Base-by-base conservation (phyloP, 2,797 vertebrate species). In the Pangasius sanitwongsei region DNA sequence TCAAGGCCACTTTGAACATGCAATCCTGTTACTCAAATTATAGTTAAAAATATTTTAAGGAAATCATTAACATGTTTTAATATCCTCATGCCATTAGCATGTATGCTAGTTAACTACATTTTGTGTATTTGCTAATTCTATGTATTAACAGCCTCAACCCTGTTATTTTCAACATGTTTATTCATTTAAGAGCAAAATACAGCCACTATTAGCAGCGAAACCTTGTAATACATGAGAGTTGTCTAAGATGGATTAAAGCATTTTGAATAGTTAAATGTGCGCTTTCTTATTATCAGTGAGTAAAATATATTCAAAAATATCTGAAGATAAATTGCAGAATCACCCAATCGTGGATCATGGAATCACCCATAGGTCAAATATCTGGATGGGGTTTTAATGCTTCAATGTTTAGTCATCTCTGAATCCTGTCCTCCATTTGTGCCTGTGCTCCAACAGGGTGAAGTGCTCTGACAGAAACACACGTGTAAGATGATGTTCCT, bases 401-500 rank as follows among this genome's bases (percentile, higher is more conserved):
- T 53, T 37, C 31, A 37, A 7, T 85, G 83, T 31, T 37, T 53
- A 37, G 78, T 89, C 67, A 85, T 85, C 37, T 44, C 37, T 41
- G 50, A 48, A 85, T 86, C 92, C 90, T 91, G 89, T 93, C 90
- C 94, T 94, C 95, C 95, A 87, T 94, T 92, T 80, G 91, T 89
- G 94, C 95, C 93, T 94, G 94, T 74, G 91, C 93, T 95, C 95
- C 96, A 80, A 20, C 92, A 77, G 91, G 89, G 91, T 85, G 53
- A 88, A 89, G 69, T 87, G 72, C 50, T 77, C 87, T 72, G 57
- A 85, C 90, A 89, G 81, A 92, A 87, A 93, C 92, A 91, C 91
- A 93, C 90, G 91, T 96, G 95, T 96, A 96, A 96, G 94, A 83
- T 91, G 94, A 96, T 95, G 94, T 93, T 93, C 93, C 70, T 88